phyloP scores from a whole-genome alignment of 2,113 vertebrate genomes.

The Chionomys nivalis region DNA sequence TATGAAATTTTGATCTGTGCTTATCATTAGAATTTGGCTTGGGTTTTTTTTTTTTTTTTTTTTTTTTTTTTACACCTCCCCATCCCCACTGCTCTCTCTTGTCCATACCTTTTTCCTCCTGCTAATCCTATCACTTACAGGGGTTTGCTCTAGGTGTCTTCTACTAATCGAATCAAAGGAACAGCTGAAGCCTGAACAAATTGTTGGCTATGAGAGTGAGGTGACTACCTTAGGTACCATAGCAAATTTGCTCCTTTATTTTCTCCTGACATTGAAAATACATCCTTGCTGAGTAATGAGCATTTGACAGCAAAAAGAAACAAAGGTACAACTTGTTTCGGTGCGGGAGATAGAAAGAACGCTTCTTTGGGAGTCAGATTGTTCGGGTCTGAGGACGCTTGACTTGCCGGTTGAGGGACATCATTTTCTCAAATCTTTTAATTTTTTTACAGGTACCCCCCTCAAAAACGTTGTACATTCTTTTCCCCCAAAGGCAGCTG shows the following conservation, averaged over 20 bases:
- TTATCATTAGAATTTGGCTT: neutral
- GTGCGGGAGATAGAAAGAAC: neutral
- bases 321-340: neutral
- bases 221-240: neutral
- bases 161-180: neutral
- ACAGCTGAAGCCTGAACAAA: neutral
- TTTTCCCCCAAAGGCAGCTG: neutral
- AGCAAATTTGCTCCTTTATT: constrained; percentile 3
- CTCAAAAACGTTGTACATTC: neutral
- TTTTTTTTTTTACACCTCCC: neutral
- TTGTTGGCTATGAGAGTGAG: neutral
- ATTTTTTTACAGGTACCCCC: constrained; percentile 33
- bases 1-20: neutral
- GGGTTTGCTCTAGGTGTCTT: neutral
- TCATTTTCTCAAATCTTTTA: neutral
- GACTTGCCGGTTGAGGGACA: neutral
- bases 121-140: neutral
- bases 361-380: constrained; percentile 3
- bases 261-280: constrained; percentile 14
- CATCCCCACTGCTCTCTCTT: too few species aligned
- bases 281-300: neutral
- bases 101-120: too few species aligned
- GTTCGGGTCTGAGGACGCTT: constrained; percentile 2
- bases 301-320: neutral
- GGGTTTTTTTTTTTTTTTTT: too few species aligned